These are phyloP conservation scores for Muscicapa striata DNA, from an alignment of 2,797 vertebrate species.

Conservation along the genomic window DNA sequence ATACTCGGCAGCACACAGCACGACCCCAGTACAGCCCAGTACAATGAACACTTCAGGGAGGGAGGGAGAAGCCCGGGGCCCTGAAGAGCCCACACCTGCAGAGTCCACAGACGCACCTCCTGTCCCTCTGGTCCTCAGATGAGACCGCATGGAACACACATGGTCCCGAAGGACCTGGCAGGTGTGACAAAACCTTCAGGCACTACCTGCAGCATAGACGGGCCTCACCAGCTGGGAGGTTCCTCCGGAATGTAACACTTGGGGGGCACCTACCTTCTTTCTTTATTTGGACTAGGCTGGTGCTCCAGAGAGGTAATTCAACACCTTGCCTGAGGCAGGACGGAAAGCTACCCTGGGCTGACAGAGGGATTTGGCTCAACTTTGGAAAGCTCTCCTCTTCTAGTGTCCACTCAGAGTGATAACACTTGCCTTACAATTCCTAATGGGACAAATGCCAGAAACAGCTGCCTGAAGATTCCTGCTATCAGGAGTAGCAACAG, in stretches of 20 bases:
- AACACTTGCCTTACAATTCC: neutral
- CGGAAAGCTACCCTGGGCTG: neutral
- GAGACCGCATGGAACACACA: neutral
- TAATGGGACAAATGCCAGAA: neutral
- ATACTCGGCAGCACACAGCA: neutral
- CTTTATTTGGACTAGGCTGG: neutral
- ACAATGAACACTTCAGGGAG: fast-evolving
- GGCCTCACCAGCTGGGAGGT: neutral
- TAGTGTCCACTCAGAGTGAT: neutral
- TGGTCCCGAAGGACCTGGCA: neutral
- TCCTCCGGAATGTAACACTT: neutral
- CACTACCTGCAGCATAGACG: fast-evolving
- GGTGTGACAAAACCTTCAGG: fast-evolving
- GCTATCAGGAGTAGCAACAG: neutral
- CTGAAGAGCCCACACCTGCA: neutral
- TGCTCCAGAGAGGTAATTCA: neutral
- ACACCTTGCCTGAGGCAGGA: neutral
- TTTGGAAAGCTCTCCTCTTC: neutral
- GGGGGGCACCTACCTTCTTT: neutral
- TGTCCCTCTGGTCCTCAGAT: neutral
- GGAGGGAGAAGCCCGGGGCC: fast-evolving
- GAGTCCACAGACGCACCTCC: neutral
- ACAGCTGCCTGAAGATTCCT: neutral
- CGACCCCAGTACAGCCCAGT: neutral
- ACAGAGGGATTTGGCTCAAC: neutral